Conservation (phyloP, 2,797 vertebrate species). For the Anomalospiza imberbis region DNA sequence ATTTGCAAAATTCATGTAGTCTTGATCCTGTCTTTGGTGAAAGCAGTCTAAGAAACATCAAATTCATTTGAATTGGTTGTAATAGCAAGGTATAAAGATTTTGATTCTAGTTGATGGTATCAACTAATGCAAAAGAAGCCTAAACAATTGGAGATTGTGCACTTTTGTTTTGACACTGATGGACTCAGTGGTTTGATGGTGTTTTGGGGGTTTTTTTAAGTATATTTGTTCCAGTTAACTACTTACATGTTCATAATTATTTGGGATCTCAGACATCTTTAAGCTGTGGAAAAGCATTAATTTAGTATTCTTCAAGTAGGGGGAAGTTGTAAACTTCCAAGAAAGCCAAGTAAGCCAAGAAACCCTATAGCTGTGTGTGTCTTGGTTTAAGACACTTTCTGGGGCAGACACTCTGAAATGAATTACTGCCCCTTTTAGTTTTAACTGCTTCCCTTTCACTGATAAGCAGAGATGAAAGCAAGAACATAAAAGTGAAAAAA, state of each 20-base stretch:
- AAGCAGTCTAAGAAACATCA: not conserved
- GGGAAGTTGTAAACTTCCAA: not conserved
- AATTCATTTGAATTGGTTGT: not conserved
- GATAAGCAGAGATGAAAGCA: not conserved
- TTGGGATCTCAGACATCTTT: not conserved
- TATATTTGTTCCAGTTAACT: not conserved
- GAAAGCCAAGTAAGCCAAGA: not conserved
- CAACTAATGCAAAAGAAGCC: not conserved
- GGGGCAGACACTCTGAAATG: not conserved
- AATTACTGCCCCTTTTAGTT: not conserved
- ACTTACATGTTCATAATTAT: not conserved
- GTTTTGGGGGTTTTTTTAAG: accelerated
- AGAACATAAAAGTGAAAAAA: not conserved
- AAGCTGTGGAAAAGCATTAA: not conserved
- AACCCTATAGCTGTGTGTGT: not conserved
- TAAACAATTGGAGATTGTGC: not conserved
- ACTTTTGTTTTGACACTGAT: not conserved
- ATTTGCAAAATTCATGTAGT: not conserved
- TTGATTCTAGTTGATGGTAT: not conserved
- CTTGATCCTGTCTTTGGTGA: not conserved
- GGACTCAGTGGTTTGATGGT: not conserved
- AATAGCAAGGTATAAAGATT: not conserved
- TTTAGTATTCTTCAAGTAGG: not conserved
- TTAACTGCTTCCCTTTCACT: not conserved
- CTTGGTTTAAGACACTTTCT: not conserved